Evolutionary conservation across 2,113 vertebrate species (phyloP).

Genomic region (Strix uralensis): DNA sequence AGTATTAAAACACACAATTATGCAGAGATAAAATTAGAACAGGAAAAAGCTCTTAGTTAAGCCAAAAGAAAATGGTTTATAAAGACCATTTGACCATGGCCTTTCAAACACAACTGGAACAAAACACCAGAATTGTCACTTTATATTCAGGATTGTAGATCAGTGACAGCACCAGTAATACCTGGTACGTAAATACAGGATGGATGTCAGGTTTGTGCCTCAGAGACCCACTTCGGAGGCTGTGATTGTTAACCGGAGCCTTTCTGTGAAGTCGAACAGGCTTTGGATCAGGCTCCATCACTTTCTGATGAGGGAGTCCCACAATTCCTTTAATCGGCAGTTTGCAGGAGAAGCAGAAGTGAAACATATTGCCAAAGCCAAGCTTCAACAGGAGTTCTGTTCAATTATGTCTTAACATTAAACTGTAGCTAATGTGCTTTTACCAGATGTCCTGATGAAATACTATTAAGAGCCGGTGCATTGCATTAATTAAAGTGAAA

Average conservation of each 20-base stretch:
- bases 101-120: background rate
- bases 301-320: background rate
- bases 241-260: background rate
- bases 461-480: conserved; percentile 12
- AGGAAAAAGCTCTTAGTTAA: background rate
- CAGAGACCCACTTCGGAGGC: background rate
- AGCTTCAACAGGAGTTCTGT: background rate
- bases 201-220: background rate
- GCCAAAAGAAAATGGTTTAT: background rate
- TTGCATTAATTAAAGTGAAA: conserved; percentile 58
- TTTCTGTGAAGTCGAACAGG: background rate
- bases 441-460: conserved; percentile 54
- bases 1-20: conserved; percentile 26
- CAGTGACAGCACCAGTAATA: background rate
- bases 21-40: conserved; percentile 12
- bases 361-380: conserved; percentile 22
- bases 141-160: background rate
- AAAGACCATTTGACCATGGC: background rate
- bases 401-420: conserved; percentile 26
- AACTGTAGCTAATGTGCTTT: conserved; percentile 44
- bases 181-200: background rate
- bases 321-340: background rate
- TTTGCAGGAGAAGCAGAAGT: background rate
- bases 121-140: background rate
- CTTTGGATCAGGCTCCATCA: background rate